A percentile compares a stretch with the other conserved stretches of the same genome.
Conservation (phyloP, 2,113 vertebrate species). For the Takifugu bimaculatus region DNA sequence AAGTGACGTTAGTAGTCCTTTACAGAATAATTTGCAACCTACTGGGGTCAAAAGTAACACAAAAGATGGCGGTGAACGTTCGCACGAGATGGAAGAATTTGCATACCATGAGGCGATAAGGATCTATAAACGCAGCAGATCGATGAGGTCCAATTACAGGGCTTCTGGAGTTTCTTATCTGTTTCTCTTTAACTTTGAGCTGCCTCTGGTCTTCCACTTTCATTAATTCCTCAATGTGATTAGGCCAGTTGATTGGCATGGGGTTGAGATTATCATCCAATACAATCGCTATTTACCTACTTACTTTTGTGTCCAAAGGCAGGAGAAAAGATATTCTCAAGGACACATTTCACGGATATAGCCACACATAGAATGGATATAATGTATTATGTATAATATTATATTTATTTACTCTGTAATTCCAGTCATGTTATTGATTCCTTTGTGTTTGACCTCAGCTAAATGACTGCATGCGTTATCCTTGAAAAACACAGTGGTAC, state of each 20-base stretch:
- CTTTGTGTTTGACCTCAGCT: constrained; percentile 34
- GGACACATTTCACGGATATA: constrained; percentile 50
- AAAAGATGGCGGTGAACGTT: constrained; percentile 40
- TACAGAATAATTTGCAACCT: constrained; percentile 1
- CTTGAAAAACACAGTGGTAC: constrained; percentile 6
- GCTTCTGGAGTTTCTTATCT: constrained; percentile 71
- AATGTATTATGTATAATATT: constrained; percentile 14
- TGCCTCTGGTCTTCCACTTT: constrained; percentile 66
- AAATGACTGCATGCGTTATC: constrained; percentile 12
- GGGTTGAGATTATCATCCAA: constrained; percentile 60
- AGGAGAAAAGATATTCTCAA: constrained; percentile 57
- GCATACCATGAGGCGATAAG: constrained; percentile 69
- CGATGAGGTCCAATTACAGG: constrained; percentile 74
- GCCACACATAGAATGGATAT: background rate
- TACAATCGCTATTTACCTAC: constrained; percentile 50
- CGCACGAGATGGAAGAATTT: constrained; percentile 50
- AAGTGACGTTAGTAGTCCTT: background rate
- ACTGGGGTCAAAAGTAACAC: constrained; percentile 42
- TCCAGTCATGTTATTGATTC: constrained; percentile 40
- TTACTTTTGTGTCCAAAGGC: constrained; percentile 64
- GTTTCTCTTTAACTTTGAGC: constrained; percentile 64
- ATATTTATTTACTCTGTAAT: constrained; percentile 31
- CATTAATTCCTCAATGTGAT: constrained; percentile 71
- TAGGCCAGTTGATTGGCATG: constrained; percentile 61
- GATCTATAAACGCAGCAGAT: constrained; percentile 67